Conservation (phyloP, 2,797 vertebrate species). For the Myotis planiceps region DNA sequence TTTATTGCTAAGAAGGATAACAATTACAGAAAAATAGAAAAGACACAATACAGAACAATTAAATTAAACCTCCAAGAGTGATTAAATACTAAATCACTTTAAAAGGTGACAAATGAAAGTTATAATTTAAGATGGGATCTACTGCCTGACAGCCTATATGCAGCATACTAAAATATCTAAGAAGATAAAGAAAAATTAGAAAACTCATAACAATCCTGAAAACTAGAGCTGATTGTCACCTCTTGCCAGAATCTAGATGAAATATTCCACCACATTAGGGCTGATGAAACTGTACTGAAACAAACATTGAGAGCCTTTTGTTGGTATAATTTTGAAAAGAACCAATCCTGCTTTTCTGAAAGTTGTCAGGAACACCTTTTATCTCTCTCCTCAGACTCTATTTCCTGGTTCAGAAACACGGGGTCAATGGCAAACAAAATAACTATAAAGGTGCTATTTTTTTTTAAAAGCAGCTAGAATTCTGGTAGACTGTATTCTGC, state of each 20-base stretch:
- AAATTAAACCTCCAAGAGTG: background rate
- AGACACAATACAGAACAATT: background rate
- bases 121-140: conserved; percentile 24
- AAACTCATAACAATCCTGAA: conserved; percentile 2
- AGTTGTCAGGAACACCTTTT: conserved; percentile 63
- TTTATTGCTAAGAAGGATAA: background rate
- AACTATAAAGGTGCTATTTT: conserved; percentile 44
- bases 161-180: background rate
- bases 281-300: conserved; percentile 42
- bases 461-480: background rate
- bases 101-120: background rate
- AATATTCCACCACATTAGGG: conserved; percentile 37
- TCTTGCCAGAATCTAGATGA: conserved; percentile 31
- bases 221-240: background rate
- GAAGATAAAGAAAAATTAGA: background rate
- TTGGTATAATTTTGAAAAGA: conserved; percentile 69
- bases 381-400: conserved; percentile 66
- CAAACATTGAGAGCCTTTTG: conserved; percentile 54
- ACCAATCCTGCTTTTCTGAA: conserved; percentile 53
- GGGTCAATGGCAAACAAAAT: conserved; percentile 67
- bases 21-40: background rate
- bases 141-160: background rate
- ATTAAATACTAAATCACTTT: background rate
- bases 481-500: conserved; percentile 39
- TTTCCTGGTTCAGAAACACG: conserved; percentile 67